Conservation (phyloP, 2,797 vertebrate species). For the Coregonus ussuriensis region DNA sequence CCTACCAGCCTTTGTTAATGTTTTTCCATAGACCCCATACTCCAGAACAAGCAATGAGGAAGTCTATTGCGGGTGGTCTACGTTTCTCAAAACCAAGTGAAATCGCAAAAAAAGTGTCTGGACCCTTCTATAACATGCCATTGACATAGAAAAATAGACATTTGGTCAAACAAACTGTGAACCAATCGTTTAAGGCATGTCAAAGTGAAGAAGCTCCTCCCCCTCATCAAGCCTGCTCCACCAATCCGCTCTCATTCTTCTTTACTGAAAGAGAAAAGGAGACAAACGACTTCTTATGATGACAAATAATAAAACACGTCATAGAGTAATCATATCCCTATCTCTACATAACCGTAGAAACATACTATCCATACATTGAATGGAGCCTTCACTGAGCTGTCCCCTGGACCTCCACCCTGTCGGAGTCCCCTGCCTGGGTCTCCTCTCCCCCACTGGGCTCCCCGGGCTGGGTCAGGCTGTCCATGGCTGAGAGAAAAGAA, state of each 20-base stretch:
- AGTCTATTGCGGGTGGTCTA: no score
- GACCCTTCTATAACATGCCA: no score
- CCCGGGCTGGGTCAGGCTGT: slow-evolving; percentile 54
- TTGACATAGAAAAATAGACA: no score
- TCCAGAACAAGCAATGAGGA: no score
- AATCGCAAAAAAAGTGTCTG: no score
- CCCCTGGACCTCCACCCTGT: neutral
- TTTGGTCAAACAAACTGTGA: no score
- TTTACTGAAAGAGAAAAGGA: slow-evolving; percentile 15
- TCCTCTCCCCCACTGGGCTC: neutral
- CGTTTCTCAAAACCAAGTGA: no score
- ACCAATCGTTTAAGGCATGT: neutral
- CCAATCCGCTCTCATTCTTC: slow-evolving; percentile 18
- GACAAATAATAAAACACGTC: no score
- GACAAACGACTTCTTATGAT: neutral
- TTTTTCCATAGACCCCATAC: no score
- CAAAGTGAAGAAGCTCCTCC: neutral
- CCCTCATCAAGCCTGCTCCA: slow-evolving; percentile 16
- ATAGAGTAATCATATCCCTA: neutral
- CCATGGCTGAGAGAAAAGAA: slow-evolving; percentile 80
- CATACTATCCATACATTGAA: neutral
- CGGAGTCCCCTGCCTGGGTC: neutral
- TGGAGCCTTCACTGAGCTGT: neutral
- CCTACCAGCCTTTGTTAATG: no score
- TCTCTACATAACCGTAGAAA: neutral